Evolutionary conservation across 2,113 vertebrate species (phyloP).

Genomic region (Myiopsitta monachus): DNA sequence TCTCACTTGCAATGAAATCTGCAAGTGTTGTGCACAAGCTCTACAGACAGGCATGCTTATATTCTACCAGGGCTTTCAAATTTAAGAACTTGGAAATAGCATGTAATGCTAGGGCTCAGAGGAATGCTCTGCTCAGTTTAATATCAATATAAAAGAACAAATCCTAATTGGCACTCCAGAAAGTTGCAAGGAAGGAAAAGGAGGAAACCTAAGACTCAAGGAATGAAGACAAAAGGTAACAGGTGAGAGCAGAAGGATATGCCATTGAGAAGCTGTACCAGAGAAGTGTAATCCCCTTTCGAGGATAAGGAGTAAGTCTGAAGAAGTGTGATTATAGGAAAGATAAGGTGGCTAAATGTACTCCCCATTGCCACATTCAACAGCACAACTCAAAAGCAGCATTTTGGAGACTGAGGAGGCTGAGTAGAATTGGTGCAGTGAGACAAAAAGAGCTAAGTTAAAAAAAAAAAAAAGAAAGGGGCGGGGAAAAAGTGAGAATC

Average conservation of each 20-base stretch:
- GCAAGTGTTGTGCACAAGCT: background rate
- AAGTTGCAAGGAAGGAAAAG: background rate
- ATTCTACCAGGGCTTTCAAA: background rate
- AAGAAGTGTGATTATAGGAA: background rate
- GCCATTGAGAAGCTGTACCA: background rate
- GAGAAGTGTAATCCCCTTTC: background rate
- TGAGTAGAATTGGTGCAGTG: background rate
- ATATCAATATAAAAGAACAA: background rate
- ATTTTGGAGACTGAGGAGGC: background rate
- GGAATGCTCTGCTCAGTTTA: background rate
- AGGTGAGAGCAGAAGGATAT: background rate
- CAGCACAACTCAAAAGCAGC: background rate
- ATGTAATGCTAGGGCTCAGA: background rate
- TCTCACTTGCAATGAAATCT: background rate
- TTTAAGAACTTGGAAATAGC: background rate
- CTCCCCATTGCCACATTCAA: background rate
- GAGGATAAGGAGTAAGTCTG: background rate
- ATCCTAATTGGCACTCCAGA: background rate
- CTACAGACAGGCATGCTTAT: background rate
- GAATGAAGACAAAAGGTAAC: background rate
- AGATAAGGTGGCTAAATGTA: background rate
- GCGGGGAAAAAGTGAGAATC: background rate
- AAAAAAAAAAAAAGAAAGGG: background rate
- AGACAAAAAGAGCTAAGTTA: background rate
- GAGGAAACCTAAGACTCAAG: background rate